These are phyloP conservation scores for zebrafish (Danio rerio) DNA, from an alignment of 2,113 vertebrate species.

Conservation along the genomic window GRCz12tu NC_133197.1:5402001-5402500, in stretches of 20 bases:
- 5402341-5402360: neutral
- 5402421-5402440: neutral
- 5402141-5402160: constrained; percentile 62
- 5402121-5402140: constrained; percentile 41
- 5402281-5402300: constrained; percentile 4
- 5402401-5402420: neutral
- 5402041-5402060: neutral
- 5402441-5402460: neutral
- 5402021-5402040: constrained; percentile 21
- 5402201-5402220: constrained; percentile 69
- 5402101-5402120: constrained; percentile 35
- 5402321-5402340: neutral
- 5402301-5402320: neutral
- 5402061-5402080: neutral
- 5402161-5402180: constrained; percentile 76
- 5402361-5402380: neutral
- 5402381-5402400: neutral
- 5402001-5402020: neutral
- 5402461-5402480: neutral
- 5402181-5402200: constrained; percentile 69
- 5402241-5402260: neutral
- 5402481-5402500: neutral
- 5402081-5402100: constrained; percentile 1
- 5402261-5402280: constrained; percentile 37
- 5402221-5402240: constrained; percentile 31